These are phyloP conservation scores for Aricia artaxerxes DNA, from an alignment of 2,888 invertebrate species.

Conservation along the genomic window DNA sequence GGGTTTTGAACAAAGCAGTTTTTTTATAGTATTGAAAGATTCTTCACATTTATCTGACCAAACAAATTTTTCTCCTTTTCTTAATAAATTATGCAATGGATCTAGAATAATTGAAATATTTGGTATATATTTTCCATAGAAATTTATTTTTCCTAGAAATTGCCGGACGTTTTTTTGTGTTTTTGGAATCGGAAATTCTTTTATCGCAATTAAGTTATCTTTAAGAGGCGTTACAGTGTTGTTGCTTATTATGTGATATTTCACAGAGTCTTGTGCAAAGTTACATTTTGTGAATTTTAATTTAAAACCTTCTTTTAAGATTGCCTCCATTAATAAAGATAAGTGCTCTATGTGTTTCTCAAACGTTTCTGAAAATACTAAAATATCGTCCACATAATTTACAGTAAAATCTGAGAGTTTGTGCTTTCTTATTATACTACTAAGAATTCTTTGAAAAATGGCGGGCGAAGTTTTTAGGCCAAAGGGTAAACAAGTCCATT, in stretches of 20 bases:
- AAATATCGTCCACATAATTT: no score
- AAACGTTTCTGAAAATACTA: no score
- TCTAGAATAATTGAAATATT: constrained; percentile 39
- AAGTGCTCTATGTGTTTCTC: no score
- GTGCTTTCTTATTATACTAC: constrained; percentile 42
- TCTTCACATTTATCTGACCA: constrained; percentile 38
- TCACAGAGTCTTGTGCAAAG: no score
- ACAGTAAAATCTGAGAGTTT: no score
- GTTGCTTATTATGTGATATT: constrained; percentile 39
- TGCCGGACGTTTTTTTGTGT: constrained; percentile 37
- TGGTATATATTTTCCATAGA: constrained; percentile 37
- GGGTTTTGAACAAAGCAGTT: constrained; percentile 37
- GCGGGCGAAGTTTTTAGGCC: constrained; percentile 54
- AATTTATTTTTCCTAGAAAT: constrained; percentile 37
- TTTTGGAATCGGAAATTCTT: constrained; percentile 39
- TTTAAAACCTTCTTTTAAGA: no score
- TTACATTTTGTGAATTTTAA: no score
- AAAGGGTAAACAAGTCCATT: constrained; percentile 53
- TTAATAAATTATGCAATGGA: constrained; percentile 42
- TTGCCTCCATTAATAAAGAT: no score
- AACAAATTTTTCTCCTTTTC: constrained; percentile 39
- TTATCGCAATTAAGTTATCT: constrained; percentile 43
- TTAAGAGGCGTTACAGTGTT: constrained; percentile 41
- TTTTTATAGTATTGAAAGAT: constrained; percentile 34
- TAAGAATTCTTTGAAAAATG: constrained; percentile 53